Percentiles rank a stretch among this genome's conserved stretches.
Conservation (phyloP, 2,888 invertebrate genomes). For the Orthonychiurus folsomi region DNA sequence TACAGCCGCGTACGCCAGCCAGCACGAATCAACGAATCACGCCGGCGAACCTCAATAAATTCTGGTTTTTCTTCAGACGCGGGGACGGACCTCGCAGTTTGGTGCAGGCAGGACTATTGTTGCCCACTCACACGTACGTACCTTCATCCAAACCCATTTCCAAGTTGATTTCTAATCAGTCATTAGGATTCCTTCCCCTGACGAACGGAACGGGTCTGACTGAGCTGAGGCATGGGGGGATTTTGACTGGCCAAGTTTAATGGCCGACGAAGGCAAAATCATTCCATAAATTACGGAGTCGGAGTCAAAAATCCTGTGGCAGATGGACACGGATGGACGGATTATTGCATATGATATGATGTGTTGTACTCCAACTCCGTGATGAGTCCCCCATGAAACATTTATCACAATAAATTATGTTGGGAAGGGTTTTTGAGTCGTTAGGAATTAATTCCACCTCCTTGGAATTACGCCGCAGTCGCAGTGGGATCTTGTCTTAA, state of each 20-base stretch:
- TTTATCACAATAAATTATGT: too few relatives aligned
- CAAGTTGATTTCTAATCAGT: neutral
- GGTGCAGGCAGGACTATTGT: neutral
- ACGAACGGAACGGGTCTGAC: neutral
- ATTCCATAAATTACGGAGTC: neutral
- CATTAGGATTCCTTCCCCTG: slow-evolving; percentile 3
- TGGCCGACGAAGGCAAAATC: neutral
- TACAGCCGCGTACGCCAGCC: too few relatives aligned
- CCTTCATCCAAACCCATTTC: too few relatives aligned
- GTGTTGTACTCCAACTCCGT: too few relatives aligned
- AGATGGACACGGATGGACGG: too few relatives aligned
- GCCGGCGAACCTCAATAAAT: slow-evolving; percentile 36
- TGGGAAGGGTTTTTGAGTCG: too few relatives aligned
- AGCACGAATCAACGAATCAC: slow-evolving; percentile 32
- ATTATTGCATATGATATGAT: too few relatives aligned
- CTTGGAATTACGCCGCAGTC: neutral
- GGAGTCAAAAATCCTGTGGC: slow-evolving; percentile 13
- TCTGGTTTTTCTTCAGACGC: slow-evolving; percentile 17
- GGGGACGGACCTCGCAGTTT: neutral
- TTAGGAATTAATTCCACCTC: neutral
- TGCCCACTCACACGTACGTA: slow-evolving; percentile 1
- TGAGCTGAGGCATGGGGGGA: neutral
- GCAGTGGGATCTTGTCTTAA: too few relatives aligned
- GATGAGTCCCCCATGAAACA: too few relatives aligned
- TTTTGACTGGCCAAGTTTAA: neutral